A percentile compares a stretch with the other conserved stretches of the same genome.
Evolutionary conservation across 2,113 vertebrate species (phyloP).

Genomic region (Sapayoa aenigma): DNA sequence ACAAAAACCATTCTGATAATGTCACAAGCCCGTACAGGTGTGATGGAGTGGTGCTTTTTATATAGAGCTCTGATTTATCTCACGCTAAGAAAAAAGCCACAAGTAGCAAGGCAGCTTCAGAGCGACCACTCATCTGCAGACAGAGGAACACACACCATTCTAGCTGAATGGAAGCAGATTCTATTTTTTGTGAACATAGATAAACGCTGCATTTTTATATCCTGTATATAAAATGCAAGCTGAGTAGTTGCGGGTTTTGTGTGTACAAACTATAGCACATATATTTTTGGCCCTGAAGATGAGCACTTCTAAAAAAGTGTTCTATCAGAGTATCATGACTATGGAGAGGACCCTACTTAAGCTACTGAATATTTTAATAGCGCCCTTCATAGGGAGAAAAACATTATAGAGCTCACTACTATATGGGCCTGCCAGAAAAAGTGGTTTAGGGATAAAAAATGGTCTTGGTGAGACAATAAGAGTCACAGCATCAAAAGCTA

Average conservation of each 20-base stretch:
- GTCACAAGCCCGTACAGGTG: not conserved
- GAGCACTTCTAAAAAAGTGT: not conserved
- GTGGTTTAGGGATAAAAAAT: not conserved
- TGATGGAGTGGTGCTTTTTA: not conserved
- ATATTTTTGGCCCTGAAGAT: not conserved
- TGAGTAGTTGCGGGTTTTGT: not conserved
- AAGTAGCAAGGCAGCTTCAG: not conserved
- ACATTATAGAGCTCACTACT: not conserved
- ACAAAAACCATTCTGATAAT: not conserved
- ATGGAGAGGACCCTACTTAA: not conserved
- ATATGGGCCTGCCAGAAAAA: not conserved
- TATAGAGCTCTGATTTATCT: not conserved
- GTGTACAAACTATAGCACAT: not conserved
- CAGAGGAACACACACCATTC: not conserved
- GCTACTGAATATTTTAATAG: not conserved
- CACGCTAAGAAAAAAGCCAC: not conserved
- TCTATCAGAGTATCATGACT: not conserved
- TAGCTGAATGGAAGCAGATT: not conserved
- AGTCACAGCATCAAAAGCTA: not conserved
- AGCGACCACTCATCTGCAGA: not conserved
- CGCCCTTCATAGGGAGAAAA: not conserved
- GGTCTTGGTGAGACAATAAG: not conserved
- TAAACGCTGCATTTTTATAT: not conserved
- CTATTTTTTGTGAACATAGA: not conserved
- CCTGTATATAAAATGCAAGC: not conserved